Conservation (phyloP, 2,113 vertebrate species). For the Mirounga angustirostris region DNA sequence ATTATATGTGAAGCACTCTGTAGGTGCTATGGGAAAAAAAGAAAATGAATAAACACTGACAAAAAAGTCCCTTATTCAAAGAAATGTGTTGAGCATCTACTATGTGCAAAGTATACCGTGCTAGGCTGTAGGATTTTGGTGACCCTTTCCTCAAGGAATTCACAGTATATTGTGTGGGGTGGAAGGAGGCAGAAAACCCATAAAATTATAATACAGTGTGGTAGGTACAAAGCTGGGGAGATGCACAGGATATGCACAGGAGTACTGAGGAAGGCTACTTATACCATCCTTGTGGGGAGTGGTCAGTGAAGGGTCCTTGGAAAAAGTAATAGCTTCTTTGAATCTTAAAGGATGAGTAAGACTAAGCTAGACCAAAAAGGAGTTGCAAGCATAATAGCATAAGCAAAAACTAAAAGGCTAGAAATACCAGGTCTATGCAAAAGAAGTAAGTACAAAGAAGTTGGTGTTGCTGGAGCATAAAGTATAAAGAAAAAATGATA, state of each 20-base stretch:
- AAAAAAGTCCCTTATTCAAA: slow-evolving; percentile 11
- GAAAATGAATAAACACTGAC: background rate
- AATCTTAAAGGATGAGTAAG: slow-evolving; percentile 29
- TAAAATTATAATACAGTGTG: background rate
- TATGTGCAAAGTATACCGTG: background rate
- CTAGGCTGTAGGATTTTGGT: background rate
- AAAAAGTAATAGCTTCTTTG: background rate
- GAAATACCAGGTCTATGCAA: background rate
- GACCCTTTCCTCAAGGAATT: slow-evolving; percentile 26
- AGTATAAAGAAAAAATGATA: background rate
- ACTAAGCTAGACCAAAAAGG: slow-evolving; percentile 34
- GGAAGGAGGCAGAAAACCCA: background rate
- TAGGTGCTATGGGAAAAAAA: background rate
- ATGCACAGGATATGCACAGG: background rate
- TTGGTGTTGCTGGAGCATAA: background rate
- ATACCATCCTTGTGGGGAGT: background rate
- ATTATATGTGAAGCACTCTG: slow-evolving; percentile 11
- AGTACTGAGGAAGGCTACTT: background rate
- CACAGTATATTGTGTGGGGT: background rate
- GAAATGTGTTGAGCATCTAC: background rate
- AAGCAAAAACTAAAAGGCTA: background rate
- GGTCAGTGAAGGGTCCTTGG: background rate
- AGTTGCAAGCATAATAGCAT: background rate
- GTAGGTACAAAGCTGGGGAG: background rate
- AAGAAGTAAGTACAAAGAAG: background rate